A percentile compares a stretch with the other conserved stretches of the same genome.
Evolutionary conservation across 2,797 vertebrate genomes (phyloP).

Genomic region (Merluccius polli): DNA sequence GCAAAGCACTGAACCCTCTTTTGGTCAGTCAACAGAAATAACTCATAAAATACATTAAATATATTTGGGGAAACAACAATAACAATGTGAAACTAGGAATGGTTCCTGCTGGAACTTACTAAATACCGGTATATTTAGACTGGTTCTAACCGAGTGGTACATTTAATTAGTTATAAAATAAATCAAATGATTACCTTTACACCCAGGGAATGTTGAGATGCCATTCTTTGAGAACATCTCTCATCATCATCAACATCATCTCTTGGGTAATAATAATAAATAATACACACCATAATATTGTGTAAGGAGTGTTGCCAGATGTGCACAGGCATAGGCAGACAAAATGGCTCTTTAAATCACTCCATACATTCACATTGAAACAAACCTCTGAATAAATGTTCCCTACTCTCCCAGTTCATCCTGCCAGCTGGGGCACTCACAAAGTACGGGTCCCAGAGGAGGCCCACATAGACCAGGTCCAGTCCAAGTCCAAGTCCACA

Average conservation of each 20-base stretch:
- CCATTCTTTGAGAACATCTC: slow-evolving; percentile 5
- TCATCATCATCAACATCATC: background rate
- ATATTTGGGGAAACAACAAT: background rate
- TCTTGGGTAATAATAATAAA: background rate
- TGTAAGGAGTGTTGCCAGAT: slow-evolving; percentile 22
- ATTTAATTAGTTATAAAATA: background rate
- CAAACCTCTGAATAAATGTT: slow-evolving; percentile 20
- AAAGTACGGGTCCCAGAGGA: background rate
- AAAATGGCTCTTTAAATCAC: slow-evolving; percentile 31
- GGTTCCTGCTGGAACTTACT: background rate
- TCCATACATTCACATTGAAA: slow-evolving; percentile 35
- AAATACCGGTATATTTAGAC: background rate
- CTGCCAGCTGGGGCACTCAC: background rate
- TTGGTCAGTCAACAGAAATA: slow-evolving; percentile 50
- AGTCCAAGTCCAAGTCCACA: background rate
- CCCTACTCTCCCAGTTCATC: background rate
- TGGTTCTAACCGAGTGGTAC: background rate
- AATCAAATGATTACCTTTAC: background rate
- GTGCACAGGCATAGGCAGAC: slow-evolving; percentile 32
- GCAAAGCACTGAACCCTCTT: slow-evolving; percentile 65
- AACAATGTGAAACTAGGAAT: background rate
- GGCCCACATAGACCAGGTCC: background rate
- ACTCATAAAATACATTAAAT: slow-evolving; percentile 2
- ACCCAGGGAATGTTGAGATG: background rate
- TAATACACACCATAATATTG: background rate